Evolutionary conservation across 2,113 vertebrate genomes (phyloP), one percentile per base, ranked within the genome.

Genomic region (Platichthys flesus): DNA sequence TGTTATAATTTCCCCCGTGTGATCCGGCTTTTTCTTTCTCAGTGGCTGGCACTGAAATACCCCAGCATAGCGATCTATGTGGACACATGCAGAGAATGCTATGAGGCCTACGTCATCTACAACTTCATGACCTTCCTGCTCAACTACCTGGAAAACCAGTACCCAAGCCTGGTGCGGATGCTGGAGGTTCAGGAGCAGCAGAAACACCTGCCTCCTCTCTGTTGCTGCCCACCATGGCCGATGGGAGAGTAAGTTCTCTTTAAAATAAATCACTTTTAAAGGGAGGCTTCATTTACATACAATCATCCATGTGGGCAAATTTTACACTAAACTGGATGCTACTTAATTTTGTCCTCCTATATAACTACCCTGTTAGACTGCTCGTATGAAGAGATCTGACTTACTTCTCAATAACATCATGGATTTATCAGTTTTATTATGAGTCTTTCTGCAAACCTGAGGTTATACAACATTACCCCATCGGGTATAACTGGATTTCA

Each of bases 61-160:
- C 97, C 98, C 62, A 81, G 85, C 63, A 98, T 99, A 87, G 97
- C 98, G 67, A 99, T 99, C 74, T 99, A 99, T 54, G 96, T 99
- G 94, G 97, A 99, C 90, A 99, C 98, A 0, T 99, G 97, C 94
- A 95, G 97, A 90, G 98, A 99, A 85, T 99, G 98, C 93, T 99
- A 99, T 23, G 98, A 99, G 94, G 98, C 98, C 10, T 99, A 96
- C 78, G 98, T 99, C 88, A 99, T 99, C 94, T 99, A 99, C 92
- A 99, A 97, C 90, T 99, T 99, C 85, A 99, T 99, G 98, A 96
- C 95, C 82, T 99, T 99, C 91, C 94, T 99, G 90, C 96, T 97
- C 37, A 99, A 97, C 90, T 99, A 98, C 69, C 90, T 99, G 85
- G 97, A 94, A 55, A 96, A 96, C 85, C 97, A 96, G 61, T 98